Evolutionary conservation across 2,113 vertebrate genomes (phyloP).

Genomic region (Xyrauchen texanus): DNA sequence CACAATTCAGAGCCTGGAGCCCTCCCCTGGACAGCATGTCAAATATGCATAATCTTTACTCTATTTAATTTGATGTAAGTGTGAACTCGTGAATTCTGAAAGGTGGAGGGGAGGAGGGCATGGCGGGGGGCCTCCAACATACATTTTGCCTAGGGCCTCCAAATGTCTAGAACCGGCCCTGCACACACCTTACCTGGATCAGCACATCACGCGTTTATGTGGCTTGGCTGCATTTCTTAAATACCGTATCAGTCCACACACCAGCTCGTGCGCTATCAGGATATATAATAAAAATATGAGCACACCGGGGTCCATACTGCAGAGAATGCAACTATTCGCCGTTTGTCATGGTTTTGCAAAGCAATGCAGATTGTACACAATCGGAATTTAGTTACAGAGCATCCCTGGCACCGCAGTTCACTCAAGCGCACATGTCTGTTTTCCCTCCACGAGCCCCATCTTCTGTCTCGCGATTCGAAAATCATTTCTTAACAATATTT

Average conservation of each 20-base stretch:
- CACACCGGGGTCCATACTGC: conserved; percentile 83
- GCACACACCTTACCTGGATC: conserved; percentile 74
- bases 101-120: too few relatives aligned
- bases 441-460: neutral
- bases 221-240: conserved; percentile 80
- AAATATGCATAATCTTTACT: too few relatives aligned
- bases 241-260: conserved; percentile 87
- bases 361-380: neutral
- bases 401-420: neutral
- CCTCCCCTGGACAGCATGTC: too few relatives aligned
- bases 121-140: too few relatives aligned
- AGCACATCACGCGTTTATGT: conserved; percentile 74
- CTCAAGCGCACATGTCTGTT: neutral
- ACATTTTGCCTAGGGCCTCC: too few relatives aligned
- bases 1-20: too few relatives aligned
- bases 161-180: too few relatives aligned
- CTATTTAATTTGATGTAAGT: too few relatives aligned
- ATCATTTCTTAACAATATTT: neutral
- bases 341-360: neutral
- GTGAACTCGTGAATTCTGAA: too few relatives aligned
- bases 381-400: neutral
- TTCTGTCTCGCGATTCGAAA: neutral
- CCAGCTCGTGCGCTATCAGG: conserved; percentile 86
- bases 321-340: neutral
- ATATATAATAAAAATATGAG: conserved; percentile 88